Percentiles rank a stretch among this genome's conserved stretches.
Evolutionary conservation across 2,113 vertebrate genomes (phyloP).

Genomic region (Serranochromis macrocephalus): DNA sequence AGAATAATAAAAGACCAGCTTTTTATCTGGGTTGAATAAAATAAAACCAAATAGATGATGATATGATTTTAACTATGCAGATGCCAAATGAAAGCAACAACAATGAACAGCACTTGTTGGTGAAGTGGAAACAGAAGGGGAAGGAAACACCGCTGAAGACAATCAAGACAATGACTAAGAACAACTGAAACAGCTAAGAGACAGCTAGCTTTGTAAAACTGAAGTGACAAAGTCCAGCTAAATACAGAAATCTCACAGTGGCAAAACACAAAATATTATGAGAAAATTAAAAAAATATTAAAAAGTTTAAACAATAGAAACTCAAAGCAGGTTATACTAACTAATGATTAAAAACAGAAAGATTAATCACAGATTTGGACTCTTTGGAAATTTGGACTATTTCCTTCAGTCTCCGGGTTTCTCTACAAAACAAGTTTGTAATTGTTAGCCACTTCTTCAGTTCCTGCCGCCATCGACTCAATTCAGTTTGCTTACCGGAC

Average conservation of each 20-base stretch:
- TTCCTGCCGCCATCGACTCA: too few relatives aligned
- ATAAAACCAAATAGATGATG: not conserved
- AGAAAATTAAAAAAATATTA: not conserved
- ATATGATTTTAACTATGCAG: not conserved
- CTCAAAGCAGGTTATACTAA: not conserved
- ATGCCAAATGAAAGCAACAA: not conserved
- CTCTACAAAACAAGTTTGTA: not conserved
- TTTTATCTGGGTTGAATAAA: not conserved
- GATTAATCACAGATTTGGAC: not conserved
- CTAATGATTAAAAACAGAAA: not conserved
- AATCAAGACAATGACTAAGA: not conserved
- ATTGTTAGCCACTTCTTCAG: not conserved
- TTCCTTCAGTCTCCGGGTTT: not conserved
- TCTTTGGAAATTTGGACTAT: not conserved
- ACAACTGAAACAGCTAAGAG: not conserved
- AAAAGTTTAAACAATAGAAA: not conserved
- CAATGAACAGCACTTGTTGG: not conserved
- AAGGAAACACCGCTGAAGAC: fast-evolving
- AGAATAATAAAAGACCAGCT: not conserved
- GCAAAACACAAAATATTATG: not conserved
- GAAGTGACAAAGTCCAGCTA: not conserved
- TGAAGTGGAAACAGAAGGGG: not conserved
- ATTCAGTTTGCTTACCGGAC: too few relatives aligned
- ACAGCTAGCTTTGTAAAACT: not conserved
- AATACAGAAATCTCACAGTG: not conserved